These are phyloP conservation scores for Periphyllus acericola DNA, from an alignment of 2,888 invertebrate genomes.

Conservation along the genomic window DNA sequence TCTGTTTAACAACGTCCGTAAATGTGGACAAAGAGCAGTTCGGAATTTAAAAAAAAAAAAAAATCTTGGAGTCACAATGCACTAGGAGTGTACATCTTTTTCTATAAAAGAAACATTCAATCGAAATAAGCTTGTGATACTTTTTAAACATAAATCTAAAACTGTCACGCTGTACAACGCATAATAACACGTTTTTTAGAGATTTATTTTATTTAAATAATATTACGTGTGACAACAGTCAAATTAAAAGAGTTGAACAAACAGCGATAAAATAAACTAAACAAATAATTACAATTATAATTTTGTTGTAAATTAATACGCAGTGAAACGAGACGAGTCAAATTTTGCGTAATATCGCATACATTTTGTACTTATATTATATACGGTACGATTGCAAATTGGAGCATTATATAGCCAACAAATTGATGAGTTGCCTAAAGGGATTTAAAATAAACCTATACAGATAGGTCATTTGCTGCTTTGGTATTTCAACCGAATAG, in stretches of 20 bases:
- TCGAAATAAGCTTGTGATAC: slow-evolving; percentile 27
- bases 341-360: slow-evolving; percentile 21
- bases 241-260: slow-evolving; percentile 14
- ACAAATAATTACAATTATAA: slow-evolving; percentile 25
- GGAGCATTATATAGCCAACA: slow-evolving; percentile 1
- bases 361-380: not conserved
- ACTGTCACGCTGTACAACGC: not conserved
- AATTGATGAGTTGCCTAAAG: slow-evolving; percentile 39
- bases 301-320: not conserved
- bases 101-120: not conserved
- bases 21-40: slow-evolving; percentile 51
- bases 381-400: slow-evolving; percentile 35
- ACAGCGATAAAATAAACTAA: not conserved
- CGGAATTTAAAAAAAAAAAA: slow-evolving; percentile 44
- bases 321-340: not conserved
- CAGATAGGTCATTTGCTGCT: slow-evolving; percentile 17
- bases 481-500: slow-evolving; percentile 18
- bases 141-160: not conserved
- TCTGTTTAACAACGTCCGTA: slow-evolving; percentile 35
- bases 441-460: slow-evolving; percentile 43
- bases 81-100: slow-evolving; percentile 18
- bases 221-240: not conserved
- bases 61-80: slow-evolving; percentile 21
- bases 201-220: not conserved
- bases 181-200: not conserved